Base-by-base conservation (phyloP, 2,888 invertebrate species). In the Pheosia gnoma region DNA sequence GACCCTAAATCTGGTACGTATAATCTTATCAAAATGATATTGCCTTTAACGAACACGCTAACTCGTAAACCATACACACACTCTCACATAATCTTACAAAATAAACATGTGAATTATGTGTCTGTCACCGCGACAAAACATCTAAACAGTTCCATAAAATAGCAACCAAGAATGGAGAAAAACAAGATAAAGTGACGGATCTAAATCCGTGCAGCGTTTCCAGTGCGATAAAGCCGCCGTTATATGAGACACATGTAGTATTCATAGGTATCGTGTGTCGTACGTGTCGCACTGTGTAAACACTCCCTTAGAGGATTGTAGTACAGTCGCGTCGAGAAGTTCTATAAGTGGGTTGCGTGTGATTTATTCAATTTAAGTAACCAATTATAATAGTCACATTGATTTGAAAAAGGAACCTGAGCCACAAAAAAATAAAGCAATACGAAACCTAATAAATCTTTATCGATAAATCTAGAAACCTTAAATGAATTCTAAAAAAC, bases 171-270 rank as follows among this genome's bases (percentile, higher is more conserved):
- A 4, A 43, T 60, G 59, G 47, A 60, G 51, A 61, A 56, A 65
- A 68, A 68, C 64, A 68, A 62, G 61, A 67, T 71, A 62, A 25
- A 58, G 61, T 63, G 66, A 66, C 67, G 63, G 58, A 53, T 59
- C 61, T 49, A 65, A 67, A 68, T 65, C 72, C 60, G 53, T 66
- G 58, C 54, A 58, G 59, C 65, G 66, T 65, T 65, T 62, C 65
- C 45, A 63, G 65, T 64, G 70, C 65, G 57, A 75, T 70, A 75
- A 75, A 70, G 67, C 63, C 68, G 66, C 63, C 70, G 70, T 74
- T 74, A 67, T 68, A 70, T 8, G 45, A 61, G 58, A 61, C 54
- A 57, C 61, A 63, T 70, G 75, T 67, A 75, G 65, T 75, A 75
- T 75, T 75, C 75, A 75, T 74, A 67, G 65, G 11, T 36, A 57